Evolutionary conservation across 2,888 invertebrate species (phyloP).

Genomic region (Cylindroiulus punctatus): DNA sequence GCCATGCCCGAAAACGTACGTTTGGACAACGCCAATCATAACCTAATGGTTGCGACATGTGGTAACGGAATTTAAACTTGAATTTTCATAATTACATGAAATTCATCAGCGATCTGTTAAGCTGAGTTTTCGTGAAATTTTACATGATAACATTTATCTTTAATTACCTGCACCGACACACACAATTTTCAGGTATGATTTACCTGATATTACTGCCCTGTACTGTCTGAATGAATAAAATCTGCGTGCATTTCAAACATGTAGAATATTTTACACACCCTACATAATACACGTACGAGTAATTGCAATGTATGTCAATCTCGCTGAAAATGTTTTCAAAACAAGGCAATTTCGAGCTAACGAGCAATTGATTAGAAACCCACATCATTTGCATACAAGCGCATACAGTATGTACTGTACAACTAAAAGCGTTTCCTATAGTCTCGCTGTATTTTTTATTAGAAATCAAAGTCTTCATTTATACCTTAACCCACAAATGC

Average conservation of each 20-base stretch:
- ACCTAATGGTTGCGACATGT: not conserved
- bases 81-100: not conserved
- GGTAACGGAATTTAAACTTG: not conserved
- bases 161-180: too few relatives aligned
- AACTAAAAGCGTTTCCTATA: not conserved
- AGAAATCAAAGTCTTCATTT: not conserved
- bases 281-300: too few relatives aligned
- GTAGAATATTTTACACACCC: too few relatives aligned
- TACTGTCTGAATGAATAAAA: too few relatives aligned
- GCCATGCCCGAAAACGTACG: not conserved
- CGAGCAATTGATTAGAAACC: not conserved
- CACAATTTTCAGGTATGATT: too few relatives aligned
- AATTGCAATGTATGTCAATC: too few relatives aligned
- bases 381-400: too few relatives aligned
- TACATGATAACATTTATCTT: too few relatives aligned
- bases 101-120: too few relatives aligned
- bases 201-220: too few relatives aligned
- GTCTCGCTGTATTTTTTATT: not conserved
- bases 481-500: not conserved
- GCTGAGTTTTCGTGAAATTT: too few relatives aligned
- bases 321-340: not conserved
- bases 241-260: too few relatives aligned
- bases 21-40: not conserved
- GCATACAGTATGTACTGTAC: not conserved
- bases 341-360: not conserved